Percentiles rank a stretch among this genome's conserved stretches.
Evolutionary conservation across 2,888 invertebrate genomes (phyloP).

Genomic region (Athalia circularis): DNA sequence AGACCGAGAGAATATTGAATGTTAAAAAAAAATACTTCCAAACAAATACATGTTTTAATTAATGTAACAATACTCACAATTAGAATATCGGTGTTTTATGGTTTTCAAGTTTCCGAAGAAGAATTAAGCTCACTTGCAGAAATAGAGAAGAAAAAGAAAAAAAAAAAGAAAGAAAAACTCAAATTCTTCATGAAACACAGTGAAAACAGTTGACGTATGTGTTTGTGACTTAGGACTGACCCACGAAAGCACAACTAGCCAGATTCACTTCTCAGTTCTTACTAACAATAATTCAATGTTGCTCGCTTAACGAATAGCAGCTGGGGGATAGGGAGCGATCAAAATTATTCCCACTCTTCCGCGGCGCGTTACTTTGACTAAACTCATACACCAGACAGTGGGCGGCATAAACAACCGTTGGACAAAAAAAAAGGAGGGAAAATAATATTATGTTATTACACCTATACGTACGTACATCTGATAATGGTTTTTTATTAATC

Average conservation of each 20-base stretch:
- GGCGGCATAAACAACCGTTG: not conserved
- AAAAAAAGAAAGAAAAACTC: no score
- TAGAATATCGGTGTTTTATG: no score
- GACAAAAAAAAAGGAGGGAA: not conserved
- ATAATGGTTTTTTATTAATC: no score
- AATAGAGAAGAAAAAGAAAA: no score
- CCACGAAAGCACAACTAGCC: constrained; percentile 3
- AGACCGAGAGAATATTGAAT: no score
- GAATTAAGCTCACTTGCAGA: not conserved
- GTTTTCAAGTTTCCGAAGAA: no score
- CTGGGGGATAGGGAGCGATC: constrained; percentile 4
- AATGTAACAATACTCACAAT: no score
- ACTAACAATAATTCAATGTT: not conserved
- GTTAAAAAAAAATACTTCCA: no score
- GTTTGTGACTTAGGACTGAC: constrained; percentile 8
- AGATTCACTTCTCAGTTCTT: constrained; percentile 12
- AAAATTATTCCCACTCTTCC: constrained; percentile 27
- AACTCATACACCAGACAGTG: not conserved
- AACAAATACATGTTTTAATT: no score
- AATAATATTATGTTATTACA: not conserved
- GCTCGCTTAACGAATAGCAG: not conserved
- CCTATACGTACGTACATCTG: no score
- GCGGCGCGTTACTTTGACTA: not conserved
- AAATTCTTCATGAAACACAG: not conserved
- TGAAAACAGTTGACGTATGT: not conserved